A percentile compares a stretch with the other conserved stretches of the same genome.
Conservation (phyloP, 2,797 vertebrate genomes). For the Setipinna tenuifilis region DNA sequence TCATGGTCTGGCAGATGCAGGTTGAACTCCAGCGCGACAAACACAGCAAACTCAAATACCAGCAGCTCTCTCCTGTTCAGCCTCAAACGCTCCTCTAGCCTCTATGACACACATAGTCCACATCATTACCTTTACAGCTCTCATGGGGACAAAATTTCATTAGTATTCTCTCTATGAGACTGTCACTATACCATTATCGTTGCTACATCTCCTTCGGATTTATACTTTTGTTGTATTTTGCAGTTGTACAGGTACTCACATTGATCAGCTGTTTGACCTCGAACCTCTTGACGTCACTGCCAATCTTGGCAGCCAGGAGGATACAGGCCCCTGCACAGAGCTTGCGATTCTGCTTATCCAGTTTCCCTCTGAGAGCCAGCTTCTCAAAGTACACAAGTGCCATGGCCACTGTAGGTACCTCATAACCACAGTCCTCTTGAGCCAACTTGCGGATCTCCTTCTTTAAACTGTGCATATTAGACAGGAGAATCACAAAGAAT, state of each 20-base stretch:
- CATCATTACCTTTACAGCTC: constrained; percentile 34
- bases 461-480: constrained; percentile 81
- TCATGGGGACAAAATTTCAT: neutral
- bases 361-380: constrained; percentile 94
- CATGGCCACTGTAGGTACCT: constrained; percentile 97
- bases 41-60: constrained; percentile 94
- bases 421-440: constrained; percentile 92
- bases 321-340: constrained; percentile 95
- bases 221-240: too few relatives aligned
- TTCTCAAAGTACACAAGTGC: constrained; percentile 99
- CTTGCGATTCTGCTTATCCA: constrained; percentile 98
- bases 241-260: constrained; percentile 68
- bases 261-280: constrained; percentile 98
- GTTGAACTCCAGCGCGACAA: constrained; percentile 97
- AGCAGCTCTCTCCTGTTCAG: constrained; percentile 96
- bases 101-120: constrained; percentile 68
- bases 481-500: neutral
- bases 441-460: constrained; percentile 94
- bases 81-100: constrained; percentile 97
- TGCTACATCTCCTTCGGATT: too few relatives aligned
- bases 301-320: constrained; percentile 94
- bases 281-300: constrained; percentile 94
- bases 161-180: too few relatives aligned
- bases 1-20: constrained; percentile 95
- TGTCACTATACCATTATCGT: too few relatives aligned